phyloP scores from a whole-genome alignment of 2,888 invertebrate species.

The Xestoiulus laeticollis region DNA sequence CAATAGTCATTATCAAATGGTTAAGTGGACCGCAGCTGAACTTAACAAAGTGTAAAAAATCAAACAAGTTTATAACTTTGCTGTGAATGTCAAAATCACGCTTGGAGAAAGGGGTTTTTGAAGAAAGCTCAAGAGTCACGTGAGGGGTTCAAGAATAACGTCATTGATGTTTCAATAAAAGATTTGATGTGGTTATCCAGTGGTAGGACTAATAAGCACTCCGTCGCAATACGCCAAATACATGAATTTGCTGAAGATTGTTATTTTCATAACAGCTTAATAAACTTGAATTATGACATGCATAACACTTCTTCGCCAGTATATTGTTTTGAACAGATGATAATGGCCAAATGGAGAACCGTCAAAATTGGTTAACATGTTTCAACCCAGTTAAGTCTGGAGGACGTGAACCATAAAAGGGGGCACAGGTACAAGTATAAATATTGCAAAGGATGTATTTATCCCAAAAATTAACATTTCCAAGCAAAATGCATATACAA shows the following conservation, averaged over 20 bases:
- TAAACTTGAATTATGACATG: too few species aligned
- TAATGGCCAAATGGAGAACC: background rate
- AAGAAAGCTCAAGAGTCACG: background rate
- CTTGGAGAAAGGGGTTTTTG: background rate
- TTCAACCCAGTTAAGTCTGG: background rate
- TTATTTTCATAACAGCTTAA: too few species aligned
- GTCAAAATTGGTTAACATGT: background rate
- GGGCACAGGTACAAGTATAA: background rate
- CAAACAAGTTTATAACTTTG: background rate
- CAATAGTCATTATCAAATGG: background rate
- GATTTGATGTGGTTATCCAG: too few species aligned
- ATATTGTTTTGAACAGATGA: too few species aligned
- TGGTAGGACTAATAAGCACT: too few species aligned
- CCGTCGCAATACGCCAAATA: too few species aligned
- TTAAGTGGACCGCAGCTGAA: constrained; percentile 6
- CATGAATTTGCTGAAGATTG: too few species aligned
- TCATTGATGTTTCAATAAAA: background rate
- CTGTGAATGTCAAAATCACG: background rate
- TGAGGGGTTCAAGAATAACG: background rate
- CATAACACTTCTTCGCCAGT: too few species aligned
- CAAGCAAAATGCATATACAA: background rate
- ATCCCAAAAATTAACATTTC: background rate
- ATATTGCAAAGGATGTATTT: background rate
- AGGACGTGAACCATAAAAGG: background rate
- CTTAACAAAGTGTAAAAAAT: background rate